Evolutionary conservation across 2,888 invertebrate genomes (phyloP).

Genomic region (Synergus laeviventris): DNA sequence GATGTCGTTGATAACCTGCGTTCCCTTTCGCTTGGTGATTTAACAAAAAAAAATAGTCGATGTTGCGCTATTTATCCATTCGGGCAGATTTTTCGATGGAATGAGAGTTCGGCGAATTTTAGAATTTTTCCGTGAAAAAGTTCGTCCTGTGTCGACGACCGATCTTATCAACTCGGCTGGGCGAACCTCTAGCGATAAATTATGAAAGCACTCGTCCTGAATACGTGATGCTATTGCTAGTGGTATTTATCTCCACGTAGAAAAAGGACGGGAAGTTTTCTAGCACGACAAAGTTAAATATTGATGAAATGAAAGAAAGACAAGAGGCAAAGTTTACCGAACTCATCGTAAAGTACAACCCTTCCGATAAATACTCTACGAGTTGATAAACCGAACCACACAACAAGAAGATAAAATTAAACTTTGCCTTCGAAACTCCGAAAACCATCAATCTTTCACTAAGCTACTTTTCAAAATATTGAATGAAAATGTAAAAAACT

Average conservation of each 20-base stretch:
- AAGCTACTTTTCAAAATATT: no score
- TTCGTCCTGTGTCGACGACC: constrained; percentile 14
- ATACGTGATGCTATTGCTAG: neutral
- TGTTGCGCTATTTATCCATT: constrained; percentile 32
- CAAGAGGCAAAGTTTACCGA: neutral
- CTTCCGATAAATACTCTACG: neutral
- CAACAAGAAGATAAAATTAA: neutral
- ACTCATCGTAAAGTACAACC: neutral
- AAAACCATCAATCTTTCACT: neutral
- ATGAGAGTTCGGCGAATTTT: constrained; percentile 18
- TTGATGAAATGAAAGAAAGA: constrained; percentile 11
- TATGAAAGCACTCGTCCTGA: constrained; percentile 24
- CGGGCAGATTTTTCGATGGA: constrained; percentile 15
- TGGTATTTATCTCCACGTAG: constrained; percentile 11
- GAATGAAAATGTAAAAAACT: no score
- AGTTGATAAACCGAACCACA: neutral
- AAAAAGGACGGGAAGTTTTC: neutral
- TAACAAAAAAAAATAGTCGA: constrained; percentile 36
- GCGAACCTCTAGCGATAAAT: constrained; percentile 21
- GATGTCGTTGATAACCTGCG: constrained; percentile 37
- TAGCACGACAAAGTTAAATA: constrained; percentile 33
- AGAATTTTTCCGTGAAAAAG: constrained; percentile 21
- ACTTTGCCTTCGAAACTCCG: neutral
- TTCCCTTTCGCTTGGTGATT: constrained; percentile 33
- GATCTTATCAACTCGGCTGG: constrained; percentile 17